Evolutionary conservation across 2,113 vertebrate genomes (phyloP).

Genomic region (Cyanoderma ruficeps): DNA sequence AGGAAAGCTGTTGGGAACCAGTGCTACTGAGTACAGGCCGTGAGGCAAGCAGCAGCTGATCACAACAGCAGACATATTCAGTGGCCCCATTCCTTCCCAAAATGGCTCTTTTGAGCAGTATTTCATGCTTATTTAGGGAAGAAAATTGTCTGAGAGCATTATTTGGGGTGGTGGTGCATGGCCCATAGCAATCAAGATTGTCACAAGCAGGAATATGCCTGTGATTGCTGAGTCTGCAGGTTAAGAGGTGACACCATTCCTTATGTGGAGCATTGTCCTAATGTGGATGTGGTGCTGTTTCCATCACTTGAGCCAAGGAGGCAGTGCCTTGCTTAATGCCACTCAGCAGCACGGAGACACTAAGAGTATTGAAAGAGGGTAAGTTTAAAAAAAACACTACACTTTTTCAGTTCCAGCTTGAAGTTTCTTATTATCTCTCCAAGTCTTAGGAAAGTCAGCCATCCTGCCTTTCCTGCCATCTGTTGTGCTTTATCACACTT

Average conservation of each 20-base stretch:
- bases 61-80: neutral
- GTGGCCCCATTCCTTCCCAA: neutral
- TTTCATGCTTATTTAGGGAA: neutral
- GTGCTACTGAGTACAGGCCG: fast-evolving
- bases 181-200: fast-evolving
- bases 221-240: neutral
- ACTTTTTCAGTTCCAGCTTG: neutral
- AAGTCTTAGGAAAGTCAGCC: too few relatives aligned
- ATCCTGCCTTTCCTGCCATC: neutral
- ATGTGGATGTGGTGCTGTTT: neutral
- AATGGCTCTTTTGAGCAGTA: neutral
- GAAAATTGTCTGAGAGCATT: neutral
- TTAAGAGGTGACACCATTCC: neutral
- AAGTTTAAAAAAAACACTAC: neutral
- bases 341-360: neutral
- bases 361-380: neutral
- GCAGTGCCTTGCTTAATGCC: neutral
- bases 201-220: neutral
- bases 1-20: neutral
- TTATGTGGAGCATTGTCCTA: neutral
- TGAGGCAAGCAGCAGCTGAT: neutral
- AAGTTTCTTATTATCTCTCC: neutral
- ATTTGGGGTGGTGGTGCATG: neutral
- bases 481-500: neutral
- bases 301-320: neutral